These are phyloP conservation scores for Thalassophryne amazonica DNA, from an alignment of 2,797 vertebrate genomes.

Conservation along the genomic window DNA sequence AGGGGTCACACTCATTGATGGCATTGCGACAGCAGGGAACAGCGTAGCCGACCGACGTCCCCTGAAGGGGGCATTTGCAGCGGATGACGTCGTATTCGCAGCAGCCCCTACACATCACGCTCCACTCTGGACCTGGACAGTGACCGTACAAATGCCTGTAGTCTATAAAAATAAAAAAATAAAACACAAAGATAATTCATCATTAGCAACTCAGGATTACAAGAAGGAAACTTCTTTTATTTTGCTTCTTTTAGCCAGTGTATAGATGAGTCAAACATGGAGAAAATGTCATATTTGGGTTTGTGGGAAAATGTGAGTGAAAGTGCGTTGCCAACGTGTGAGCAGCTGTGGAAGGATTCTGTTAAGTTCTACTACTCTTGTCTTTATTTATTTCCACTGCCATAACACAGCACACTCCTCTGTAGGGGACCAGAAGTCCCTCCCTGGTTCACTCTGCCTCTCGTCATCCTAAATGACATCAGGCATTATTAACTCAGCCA, in stretches of 20 bases:
- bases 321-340: background rate
- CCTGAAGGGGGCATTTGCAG: conserved; percentile 89
- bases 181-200: background rate
- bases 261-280: background rate
- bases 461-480: conserved; percentile 11
- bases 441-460: conserved; percentile 11
- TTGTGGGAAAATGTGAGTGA: conserved; percentile 7
- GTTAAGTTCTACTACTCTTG: conserved; percentile 1
- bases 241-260: background rate
- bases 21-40: conserved; percentile 97
- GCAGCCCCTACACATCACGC: conserved; percentile 94
- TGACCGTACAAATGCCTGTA: conserved; percentile 90
- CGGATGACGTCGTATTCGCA: conserved; percentile 94
- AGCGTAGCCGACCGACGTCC: conserved; percentile 90
- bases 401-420: conserved; percentile 6
- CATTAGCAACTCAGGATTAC: background rate
- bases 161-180: conserved; percentile 82
- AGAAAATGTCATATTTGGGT: background rate
- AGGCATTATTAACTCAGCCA: conserved; percentile 5
- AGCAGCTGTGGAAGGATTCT: conserved; percentile 19
- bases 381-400: conserved; percentile 38
- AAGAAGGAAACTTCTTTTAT: background rate
- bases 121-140: conserved; percentile 96
- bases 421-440: background rate
- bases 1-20: conserved; percentile 93